Conservation (phyloP, 2,888 invertebrate species). For the Eustalomyia histrio region DNA sequence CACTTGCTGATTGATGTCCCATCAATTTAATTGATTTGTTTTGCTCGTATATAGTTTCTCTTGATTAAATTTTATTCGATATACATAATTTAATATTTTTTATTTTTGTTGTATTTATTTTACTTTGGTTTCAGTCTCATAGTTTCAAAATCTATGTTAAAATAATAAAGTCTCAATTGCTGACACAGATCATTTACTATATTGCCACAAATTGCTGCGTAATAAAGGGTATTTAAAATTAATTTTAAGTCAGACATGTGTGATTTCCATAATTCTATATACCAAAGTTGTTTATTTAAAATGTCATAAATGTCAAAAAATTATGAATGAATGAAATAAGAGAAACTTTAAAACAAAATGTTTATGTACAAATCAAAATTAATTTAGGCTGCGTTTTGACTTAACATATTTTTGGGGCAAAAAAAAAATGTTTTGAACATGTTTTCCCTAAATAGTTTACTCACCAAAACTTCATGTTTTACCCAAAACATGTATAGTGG, state of each 20-base stretch:
- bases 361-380: neutral
- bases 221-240: constrained; percentile 29
- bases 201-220: constrained; percentile 32
- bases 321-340: constrained; percentile 2
- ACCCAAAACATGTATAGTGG: too few species aligned
- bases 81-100: too few species aligned
- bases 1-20: constrained; percentile 35
- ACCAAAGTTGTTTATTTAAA: constrained; percentile 18
- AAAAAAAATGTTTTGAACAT: too few species aligned
- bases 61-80: neutral
- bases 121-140: constrained; percentile 7
- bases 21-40: constrained; percentile 32
- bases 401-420: too few species aligned
- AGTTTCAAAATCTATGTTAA: constrained; percentile 49
- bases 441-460: too few species aligned
- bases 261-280: constrained; percentile 15
- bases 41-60: neutral
- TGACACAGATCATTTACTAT: constrained; percentile 58
- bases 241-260: constrained; percentile 8
- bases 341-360: constrained; percentile 11
- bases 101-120: neutral
- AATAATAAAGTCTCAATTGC: constrained; percentile 56
- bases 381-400: too few species aligned
- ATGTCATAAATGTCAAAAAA: constrained; percentile 45
- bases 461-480: too few species aligned